phyloP scores from a whole-genome alignment of 2,888 invertebrate species.

The Sympetrum striolatum region DNA sequence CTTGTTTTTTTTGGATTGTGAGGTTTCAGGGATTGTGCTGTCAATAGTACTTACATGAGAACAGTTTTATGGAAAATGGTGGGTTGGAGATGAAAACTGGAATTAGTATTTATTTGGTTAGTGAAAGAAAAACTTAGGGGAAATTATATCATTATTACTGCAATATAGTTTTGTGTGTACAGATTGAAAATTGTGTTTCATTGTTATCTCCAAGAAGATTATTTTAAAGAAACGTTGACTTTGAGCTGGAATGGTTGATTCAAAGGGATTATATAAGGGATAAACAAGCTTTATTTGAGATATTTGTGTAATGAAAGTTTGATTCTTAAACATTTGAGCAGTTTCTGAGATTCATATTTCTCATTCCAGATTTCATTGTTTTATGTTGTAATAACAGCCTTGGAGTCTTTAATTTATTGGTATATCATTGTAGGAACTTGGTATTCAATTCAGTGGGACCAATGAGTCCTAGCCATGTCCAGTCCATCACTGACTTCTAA shows the following conservation, averaged over 20 bases:
- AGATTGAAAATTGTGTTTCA: slow-evolving; percentile 49
- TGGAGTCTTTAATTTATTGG: slow-evolving; percentile 30
- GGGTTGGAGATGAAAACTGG: slow-evolving; percentile 15
- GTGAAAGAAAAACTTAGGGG: slow-evolving; percentile 60
- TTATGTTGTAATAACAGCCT: neutral
- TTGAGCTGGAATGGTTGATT: slow-evolving; percentile 6
- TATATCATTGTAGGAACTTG: slow-evolving; percentile 35
- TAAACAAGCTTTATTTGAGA: neutral
- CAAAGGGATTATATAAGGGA: neutral
- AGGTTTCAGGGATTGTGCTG: slow-evolving; percentile 26
- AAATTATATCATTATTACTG: slow-evolving; percentile 56
- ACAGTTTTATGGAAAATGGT: slow-evolving; percentile 27
- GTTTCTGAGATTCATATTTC: neutral
- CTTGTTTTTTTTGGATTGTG: slow-evolving; percentile 27
- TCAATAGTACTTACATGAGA: slow-evolving; percentile 30
- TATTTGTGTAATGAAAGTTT: neutral
- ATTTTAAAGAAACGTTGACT: slow-evolving; percentile 11
- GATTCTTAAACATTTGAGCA: slow-evolving; percentile 8
- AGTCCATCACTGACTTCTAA: slow-evolving; percentile 20
- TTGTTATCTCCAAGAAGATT: neutral
- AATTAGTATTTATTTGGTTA: slow-evolving; percentile 60
- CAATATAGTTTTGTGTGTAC: slow-evolving; percentile 59
- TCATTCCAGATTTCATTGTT: slow-evolving; percentile 20
- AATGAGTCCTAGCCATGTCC: slow-evolving; percentile 33
- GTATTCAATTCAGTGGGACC: slow-evolving; percentile 10